Evolutionary conservation across 1,140 invertebrate genomes (phyloP).

Genomic region (Pissodes strobi): DNA sequence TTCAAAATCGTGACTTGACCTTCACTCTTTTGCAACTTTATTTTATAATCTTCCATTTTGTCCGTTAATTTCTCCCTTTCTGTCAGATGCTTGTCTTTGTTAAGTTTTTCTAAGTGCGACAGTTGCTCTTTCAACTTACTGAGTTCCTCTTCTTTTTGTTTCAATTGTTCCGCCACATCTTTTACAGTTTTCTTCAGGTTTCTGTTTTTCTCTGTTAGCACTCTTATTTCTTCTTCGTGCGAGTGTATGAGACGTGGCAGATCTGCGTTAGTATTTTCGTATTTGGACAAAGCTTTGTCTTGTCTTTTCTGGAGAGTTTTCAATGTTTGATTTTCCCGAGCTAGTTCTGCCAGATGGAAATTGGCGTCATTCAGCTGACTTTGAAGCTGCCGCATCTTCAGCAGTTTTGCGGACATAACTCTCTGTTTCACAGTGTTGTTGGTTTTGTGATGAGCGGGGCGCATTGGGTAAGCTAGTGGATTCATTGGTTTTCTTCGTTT

Average conservation of each 20-base stretch:
- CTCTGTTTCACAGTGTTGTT: constrained; percentile 64
- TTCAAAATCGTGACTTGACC: constrained; percentile 70
- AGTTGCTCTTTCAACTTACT: constrained; percentile 68
- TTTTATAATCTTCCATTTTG: constrained; percentile 65
- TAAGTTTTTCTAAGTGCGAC: constrained; percentile 61
- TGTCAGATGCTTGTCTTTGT: constrained; percentile 70
- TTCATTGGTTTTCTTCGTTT: constrained; percentile 50
- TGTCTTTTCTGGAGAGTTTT: constrained; percentile 76
- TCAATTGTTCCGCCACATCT: constrained; percentile 64
- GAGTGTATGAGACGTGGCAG: constrained; percentile 71
- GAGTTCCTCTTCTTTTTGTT: constrained; percentile 69
- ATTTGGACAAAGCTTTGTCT: constrained; percentile 70
- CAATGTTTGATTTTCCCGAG: constrained; percentile 73
- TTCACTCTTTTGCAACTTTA: constrained; percentile 69
- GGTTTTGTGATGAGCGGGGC: constrained; percentile 28
- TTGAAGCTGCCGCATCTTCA: constrained; percentile 74
- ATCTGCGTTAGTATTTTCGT: constrained; percentile 70
- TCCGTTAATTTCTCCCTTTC: constrained; percentile 73
- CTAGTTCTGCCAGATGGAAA: constrained; percentile 73
- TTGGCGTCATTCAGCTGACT: constrained; percentile 80
- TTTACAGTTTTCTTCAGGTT: constrained; percentile 67
- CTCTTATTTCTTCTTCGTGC: constrained; percentile 75
- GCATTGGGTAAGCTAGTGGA: constrained; percentile 43
- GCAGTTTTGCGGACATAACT: constrained; percentile 74
- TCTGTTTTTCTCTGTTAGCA: constrained; percentile 71